Conservation (phyloP, 2,888 invertebrate genomes). For the Strigamia maritima region DNA sequence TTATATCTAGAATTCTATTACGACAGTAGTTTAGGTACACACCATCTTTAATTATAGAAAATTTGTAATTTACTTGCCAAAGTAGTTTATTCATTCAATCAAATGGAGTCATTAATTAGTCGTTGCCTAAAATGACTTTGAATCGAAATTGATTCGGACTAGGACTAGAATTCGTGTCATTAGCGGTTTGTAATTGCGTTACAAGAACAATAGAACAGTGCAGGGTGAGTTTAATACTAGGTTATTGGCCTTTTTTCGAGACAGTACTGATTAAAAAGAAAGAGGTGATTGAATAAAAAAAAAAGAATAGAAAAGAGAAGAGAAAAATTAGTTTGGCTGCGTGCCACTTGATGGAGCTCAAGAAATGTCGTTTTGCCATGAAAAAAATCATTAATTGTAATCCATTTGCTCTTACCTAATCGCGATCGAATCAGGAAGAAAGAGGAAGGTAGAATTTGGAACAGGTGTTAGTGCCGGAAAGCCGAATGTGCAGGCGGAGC, state of each 20-base stretch:
- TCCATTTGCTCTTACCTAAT: constrained; percentile 21
- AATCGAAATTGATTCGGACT: background rate
- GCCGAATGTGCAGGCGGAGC: background rate
- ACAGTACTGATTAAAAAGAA: background rate
- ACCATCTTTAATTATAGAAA: too few species aligned
- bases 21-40: too few species aligned
- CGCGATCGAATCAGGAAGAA: constrained; percentile 23
- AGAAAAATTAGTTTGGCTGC: background rate
- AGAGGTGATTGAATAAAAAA: background rate
- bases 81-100: too few species aligned
- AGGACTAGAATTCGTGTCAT: background rate
- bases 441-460: background rate
- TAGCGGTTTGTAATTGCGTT: background rate
- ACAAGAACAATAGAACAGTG: background rate
- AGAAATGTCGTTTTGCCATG: constrained; percentile 12
- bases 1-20: too few species aligned
- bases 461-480: constrained; percentile 29
- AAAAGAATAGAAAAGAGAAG: background rate
- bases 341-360: constrained; percentile 6
- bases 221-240: background rate
- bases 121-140: background rate
- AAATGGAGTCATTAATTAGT: background rate
- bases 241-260: background rate
- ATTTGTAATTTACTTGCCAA: too few species aligned
- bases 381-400: constrained; percentile 27